phyloP scores from a whole-genome alignment of 2,888 invertebrate genomes.

The Pherbina coryleti region DNA sequence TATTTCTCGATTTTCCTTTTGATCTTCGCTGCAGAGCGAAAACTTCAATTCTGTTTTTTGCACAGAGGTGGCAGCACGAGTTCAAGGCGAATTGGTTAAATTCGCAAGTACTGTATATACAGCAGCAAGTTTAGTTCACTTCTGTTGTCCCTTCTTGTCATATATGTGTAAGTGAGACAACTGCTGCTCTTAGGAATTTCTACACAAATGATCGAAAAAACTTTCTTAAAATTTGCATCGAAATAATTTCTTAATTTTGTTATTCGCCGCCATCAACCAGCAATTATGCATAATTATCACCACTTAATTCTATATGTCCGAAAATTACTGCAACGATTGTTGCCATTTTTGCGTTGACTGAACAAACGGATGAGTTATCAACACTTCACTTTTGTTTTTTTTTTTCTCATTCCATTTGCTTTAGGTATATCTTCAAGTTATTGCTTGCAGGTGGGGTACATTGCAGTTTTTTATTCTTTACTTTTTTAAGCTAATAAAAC shows the following conservation, averaged over 20 bases:
- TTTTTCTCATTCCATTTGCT: slow-evolving; percentile 16
- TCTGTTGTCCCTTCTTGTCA: neutral
- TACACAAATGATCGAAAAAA: slow-evolving; percentile 35
- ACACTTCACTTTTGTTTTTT: neutral
- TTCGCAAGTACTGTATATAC: slow-evolving; percentile 34
- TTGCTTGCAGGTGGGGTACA: slow-evolving; percentile 25
- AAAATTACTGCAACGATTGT: neutral
- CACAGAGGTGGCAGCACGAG: slow-evolving; percentile 30
- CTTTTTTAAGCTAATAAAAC: neutral
- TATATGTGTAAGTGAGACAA: slow-evolving; percentile 32
- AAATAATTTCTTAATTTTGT: slow-evolving; percentile 24
- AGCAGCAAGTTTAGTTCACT: slow-evolving; percentile 9
- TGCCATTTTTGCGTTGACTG: neutral
- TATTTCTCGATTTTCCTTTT: slow-evolving; percentile 31
- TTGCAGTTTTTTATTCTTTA: neutral
- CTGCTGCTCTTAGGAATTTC: slow-evolving; percentile 27
- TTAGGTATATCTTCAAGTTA: slow-evolving; percentile 17
- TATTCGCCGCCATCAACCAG: slow-evolving; percentile 11
- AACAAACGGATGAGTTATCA: neutral
- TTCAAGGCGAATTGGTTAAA: slow-evolving; percentile 20
- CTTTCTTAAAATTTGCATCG: slow-evolving; percentile 21
- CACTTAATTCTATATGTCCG: neutral
- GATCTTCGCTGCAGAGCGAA: slow-evolving; percentile 22
- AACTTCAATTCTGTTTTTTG: slow-evolving; percentile 8
- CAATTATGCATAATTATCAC: neutral